A percentile compares a stretch with the other conserved stretches of the same genome.
phyloP scores from a whole-genome alignment of 2,888 invertebrate species.

The Camponotus fellah region DNA sequence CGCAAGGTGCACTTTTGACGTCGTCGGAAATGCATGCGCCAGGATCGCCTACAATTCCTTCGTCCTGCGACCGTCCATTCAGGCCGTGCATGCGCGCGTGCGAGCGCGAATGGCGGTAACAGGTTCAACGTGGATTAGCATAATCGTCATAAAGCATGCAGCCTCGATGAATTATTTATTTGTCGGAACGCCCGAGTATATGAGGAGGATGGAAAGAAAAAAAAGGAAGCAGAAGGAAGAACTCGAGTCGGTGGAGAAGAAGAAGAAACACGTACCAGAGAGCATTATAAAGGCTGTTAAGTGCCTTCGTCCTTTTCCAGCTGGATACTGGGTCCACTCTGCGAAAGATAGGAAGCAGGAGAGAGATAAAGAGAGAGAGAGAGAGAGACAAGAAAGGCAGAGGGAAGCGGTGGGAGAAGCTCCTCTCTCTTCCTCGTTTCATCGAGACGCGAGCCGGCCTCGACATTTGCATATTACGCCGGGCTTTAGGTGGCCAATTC shows the following conservation, averaged over 20 bases:
- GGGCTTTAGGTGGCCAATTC: constrained; percentile 78
- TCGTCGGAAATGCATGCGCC: constrained; percentile 60
- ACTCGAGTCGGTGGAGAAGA: constrained; percentile 29
- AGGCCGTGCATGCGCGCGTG: constrained; percentile 61
- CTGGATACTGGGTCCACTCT: constrained; percentile 32
- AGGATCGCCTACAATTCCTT: constrained; percentile 71
- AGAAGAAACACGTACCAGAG: constrained; percentile 67
- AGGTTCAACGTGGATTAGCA: constrained; percentile 85
- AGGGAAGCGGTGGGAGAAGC: constrained; percentile 65
- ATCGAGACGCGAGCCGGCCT: constrained; percentile 77
- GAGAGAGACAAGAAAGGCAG: constrained; percentile 62
- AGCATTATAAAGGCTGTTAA: constrained; percentile 59
- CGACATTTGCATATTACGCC: constrained; percentile 84
- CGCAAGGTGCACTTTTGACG: constrained; percentile 34
- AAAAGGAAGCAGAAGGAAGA: constrained; percentile 38
- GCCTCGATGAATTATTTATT: constrained; percentile 86
- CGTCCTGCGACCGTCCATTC: constrained; percentile 69
- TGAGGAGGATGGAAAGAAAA: constrained; percentile 59
- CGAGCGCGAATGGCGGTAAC: constrained; percentile 78
- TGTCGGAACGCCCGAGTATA: constrained; percentile 76
- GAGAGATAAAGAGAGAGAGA: constrained; percentile 54
- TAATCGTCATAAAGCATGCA: constrained; percentile 85
- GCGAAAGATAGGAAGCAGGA: constrained; percentile 44
- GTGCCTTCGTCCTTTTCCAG: constrained; percentile 38
- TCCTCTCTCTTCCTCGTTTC: constrained; percentile 77